A percentile compares a stretch with the other conserved stretches of the same genome.
phyloP scores from a whole-genome alignment of 1,140 invertebrate species.

The Alviniconcha marisindica region DNA sequence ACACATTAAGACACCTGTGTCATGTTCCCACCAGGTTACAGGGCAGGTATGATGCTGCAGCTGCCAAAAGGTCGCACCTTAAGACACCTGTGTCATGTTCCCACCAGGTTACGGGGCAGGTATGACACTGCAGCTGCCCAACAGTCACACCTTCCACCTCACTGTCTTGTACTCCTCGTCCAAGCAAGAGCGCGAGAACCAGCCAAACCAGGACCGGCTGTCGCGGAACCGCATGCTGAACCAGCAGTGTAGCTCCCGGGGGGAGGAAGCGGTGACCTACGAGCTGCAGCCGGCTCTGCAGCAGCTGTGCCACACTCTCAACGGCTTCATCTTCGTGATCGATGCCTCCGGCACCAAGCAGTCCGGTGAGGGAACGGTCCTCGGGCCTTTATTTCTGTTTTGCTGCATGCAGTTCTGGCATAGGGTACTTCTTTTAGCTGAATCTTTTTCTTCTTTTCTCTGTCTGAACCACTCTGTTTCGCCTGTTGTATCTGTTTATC shows the following conservation, averaged over 20 bases:
- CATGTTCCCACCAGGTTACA: constrained; percentile 55
- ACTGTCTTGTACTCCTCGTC: constrained; percentile 67
- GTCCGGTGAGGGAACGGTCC: too few relatives aligned
- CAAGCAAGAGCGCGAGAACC: constrained; percentile 57
- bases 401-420: too few relatives aligned
- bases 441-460: not conserved
- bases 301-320: constrained; percentile 65
- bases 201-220: constrained; percentile 48
- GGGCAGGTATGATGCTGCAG: constrained; percentile 63
- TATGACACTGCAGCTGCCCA: constrained; percentile 60
- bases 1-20: too few relatives aligned
- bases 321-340: constrained; percentile 71
- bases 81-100: not conserved
- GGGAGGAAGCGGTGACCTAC: constrained; percentile 80
- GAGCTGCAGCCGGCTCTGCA: constrained; percentile 68
- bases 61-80: too few relatives aligned
- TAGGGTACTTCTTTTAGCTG: too few relatives aligned
- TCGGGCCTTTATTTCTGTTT: not conserved
- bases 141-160: constrained; percentile 58
- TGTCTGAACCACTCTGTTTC: not conserved
- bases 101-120: constrained; percentile 66
- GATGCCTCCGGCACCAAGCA: constrained; percentile 57
- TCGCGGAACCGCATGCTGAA: constrained; percentile 59
- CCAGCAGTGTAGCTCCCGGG: constrained; percentile 35
- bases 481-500: not conserved